Evolutionary conservation across 1,140 invertebrate genomes (phyloP).

Genomic region (Euglossa dilemma): DNA sequence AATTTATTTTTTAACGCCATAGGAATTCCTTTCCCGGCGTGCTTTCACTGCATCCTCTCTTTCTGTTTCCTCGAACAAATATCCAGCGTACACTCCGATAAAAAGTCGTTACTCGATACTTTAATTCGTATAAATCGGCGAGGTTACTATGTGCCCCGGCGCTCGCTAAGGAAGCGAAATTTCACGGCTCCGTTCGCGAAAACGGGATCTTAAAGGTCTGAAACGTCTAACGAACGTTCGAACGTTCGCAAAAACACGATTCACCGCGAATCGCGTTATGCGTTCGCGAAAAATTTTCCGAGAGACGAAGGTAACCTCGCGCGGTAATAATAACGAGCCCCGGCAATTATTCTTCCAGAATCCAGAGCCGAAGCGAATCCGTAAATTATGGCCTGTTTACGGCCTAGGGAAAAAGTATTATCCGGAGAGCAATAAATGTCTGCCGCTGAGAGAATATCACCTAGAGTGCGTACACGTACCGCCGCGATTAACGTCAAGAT

Average conservation of each 20-base stretch:
- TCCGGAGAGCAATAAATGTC: conserved; percentile 59
- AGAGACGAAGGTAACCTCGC: not conserved
- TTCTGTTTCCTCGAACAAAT: too few species aligned
- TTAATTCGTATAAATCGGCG: too few species aligned
- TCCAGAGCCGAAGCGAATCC: conserved; percentile 47
- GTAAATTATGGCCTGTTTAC: conserved; percentile 62
- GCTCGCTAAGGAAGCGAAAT: too few species aligned
- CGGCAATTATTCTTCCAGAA: conserved; percentile 55
- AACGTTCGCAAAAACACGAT: not conserved
- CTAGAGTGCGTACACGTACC: conserved; percentile 48
- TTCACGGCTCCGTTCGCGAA: too few species aligned
- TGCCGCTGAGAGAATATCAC: conserved; percentile 55
- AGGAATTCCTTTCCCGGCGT: too few species aligned
- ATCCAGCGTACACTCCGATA: too few species aligned
- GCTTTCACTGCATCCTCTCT: too few species aligned
- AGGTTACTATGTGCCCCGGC: too few species aligned
- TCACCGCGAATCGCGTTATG: not conserved
- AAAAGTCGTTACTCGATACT: too few species aligned
- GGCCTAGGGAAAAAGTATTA: conserved; percentile 47
- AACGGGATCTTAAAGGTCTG: not conserved
- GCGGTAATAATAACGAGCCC: conserved; percentile 16
- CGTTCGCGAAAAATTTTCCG: not conserved
- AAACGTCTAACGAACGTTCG: not conserved
- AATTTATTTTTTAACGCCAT: too few species aligned
- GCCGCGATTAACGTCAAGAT: conserved; percentile 57